Percentiles rank a stretch among this genome's conserved stretches.
Evolutionary conservation across 2,113 vertebrate species (phyloP).

Genomic region (Sebastes fasciatus): DNA sequence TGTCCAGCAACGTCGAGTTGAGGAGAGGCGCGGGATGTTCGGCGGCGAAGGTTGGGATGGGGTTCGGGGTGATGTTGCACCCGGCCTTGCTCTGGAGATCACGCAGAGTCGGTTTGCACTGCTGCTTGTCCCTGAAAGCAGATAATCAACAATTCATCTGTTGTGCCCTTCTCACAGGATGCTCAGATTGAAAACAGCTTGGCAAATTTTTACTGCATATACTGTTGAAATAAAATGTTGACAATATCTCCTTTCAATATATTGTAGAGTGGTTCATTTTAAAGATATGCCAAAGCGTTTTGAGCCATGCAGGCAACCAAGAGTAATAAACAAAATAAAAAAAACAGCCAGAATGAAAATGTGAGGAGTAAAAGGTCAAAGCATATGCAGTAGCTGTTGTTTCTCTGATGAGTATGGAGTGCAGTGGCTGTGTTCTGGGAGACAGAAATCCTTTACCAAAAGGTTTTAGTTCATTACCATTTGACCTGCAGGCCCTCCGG

Average conservation of each 20-base stretch:
- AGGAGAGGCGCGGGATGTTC: slow-evolving; percentile 66
- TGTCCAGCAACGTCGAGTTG: slow-evolving; percentile 68
- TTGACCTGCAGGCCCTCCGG: slow-evolving; percentile 94
- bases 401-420: not conserved
- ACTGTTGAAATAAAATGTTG: too few species aligned
- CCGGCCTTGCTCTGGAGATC: slow-evolving; percentile 92
- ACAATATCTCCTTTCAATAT: too few species aligned
- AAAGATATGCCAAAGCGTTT: not conserved
- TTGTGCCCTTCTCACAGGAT: not conserved
- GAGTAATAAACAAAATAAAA: not conserved
- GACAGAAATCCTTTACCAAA: not conserved
- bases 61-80: slow-evolving; percentile 46
- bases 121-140: slow-evolving; percentile 90
- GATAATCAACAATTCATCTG: not conserved
- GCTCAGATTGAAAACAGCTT: not conserved
- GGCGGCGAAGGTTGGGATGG: slow-evolving; percentile 66
- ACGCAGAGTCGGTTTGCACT: slow-evolving; percentile 90
- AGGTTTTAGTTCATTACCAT: slow-evolving; percentile 84
- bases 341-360: not conserved
- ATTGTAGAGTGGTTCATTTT: too few species aligned
- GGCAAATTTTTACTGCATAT: not conserved
- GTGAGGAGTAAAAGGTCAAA: not conserved
- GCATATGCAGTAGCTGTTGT: not conserved
- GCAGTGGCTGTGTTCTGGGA: not conserved
- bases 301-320: not conserved